Evolutionary conservation across 2,797 vertebrate genomes (phyloP), one percentile per base, ranked within the genome.

Genomic region (Arrhamphus sclerolepis): DNA sequence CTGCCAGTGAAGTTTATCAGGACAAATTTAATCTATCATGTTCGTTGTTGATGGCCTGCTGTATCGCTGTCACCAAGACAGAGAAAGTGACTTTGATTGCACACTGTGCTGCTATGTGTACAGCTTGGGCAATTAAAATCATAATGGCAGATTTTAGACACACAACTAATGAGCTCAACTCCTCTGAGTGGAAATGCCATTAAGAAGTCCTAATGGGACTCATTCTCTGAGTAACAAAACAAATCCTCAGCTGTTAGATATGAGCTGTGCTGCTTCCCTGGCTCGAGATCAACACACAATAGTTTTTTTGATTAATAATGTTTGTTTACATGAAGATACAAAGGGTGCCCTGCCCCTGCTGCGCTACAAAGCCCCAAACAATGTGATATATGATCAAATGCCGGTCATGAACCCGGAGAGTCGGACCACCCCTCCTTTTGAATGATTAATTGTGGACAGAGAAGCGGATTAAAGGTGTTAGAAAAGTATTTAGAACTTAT

Each of bases 121-220:
- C 68, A 72, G 64, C 72, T 80, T 24, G 64, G 53, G 84, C 77
- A 90, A 89, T 89, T 90, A 87, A 87, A 89, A 84, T 77, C 66
- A 79, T 73, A 85, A 88, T 70, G 73, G 82, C 74, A 75, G 80
- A 83, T 86, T 89, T 86, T 69, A 83, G 74, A 83, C 80, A 83
- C 70, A 77, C 75, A 86, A 80, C 86, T 88, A 88, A 89, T 85
- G 85, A 89, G 84, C 75, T 86, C 79, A 67, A 84, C 70, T 83
- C 82, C 80, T 82, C 78, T 49, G 80, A 90, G 89, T 85, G 70
- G 83, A 89, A 90, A 89, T 51, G 81, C 75, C 84, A 90, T 89
- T 89, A 89, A 26, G 76, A 77, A 60, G 75, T 82, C 72, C 70
- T 89, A 80, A 88, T 86, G 86, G 80, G 62, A 65, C 83, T 73